Conservation (phyloP, 1,140 invertebrate species). For the Drosophila trapezifrons region DNA sequence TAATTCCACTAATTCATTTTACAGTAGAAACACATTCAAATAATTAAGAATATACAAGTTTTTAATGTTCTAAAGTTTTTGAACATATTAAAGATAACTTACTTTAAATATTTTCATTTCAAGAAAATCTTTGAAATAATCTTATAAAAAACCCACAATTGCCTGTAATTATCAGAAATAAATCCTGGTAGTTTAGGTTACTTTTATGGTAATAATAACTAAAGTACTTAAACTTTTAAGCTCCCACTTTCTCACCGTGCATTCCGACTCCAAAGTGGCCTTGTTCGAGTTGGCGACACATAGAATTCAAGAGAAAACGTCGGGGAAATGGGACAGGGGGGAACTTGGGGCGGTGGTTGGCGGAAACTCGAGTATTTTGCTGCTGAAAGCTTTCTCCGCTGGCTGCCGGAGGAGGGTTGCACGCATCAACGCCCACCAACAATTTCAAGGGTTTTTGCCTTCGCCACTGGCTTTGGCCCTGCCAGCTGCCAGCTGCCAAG, state of each 20-base stretch:
- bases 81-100: too few species aligned
- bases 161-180: background rate
- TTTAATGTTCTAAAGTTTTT: too few species aligned
- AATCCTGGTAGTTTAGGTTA: too few species aligned
- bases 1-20: too few species aligned
- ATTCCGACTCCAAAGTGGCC: conserved; percentile 63
- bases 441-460: conserved; percentile 78
- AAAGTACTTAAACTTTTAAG: too few species aligned
- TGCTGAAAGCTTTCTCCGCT: conserved; percentile 77
- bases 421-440: conserved; percentile 83
- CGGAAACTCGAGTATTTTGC: conserved; percentile 80
- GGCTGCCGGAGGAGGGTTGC: conserved; percentile 66
- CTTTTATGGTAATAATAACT: background rate
- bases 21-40: too few species aligned
- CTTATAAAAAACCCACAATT: too few species aligned
- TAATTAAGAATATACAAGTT: too few species aligned
- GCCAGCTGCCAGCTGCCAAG: conserved; percentile 59
- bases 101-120: too few species aligned
- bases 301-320: conserved; percentile 3
- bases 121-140: too few species aligned
- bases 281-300: conserved; percentile 74
- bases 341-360: conserved; percentile 46
- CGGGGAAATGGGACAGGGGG: background rate
- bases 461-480: conserved; percentile 8
- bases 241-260: conserved; percentile 9